phyloP scores from a whole-genome alignment of 2,888 invertebrate genomes.

The Eupithecia pulchellata region DNA sequence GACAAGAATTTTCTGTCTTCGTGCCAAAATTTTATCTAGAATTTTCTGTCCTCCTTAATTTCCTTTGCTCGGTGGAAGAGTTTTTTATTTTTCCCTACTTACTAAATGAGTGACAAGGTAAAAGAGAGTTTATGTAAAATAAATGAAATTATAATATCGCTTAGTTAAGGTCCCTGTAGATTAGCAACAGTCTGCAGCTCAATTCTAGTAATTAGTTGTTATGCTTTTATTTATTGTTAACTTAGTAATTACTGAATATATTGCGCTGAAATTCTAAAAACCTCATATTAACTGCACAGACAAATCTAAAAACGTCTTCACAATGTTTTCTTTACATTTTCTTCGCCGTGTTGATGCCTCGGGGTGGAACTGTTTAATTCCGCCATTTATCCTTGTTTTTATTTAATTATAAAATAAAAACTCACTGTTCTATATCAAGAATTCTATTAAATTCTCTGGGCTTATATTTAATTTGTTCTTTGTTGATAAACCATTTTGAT shows the following conservation, averaged over 20 bases:
- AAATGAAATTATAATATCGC: too few species aligned
- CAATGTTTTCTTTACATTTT: constrained; percentile 40
- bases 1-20: constrained; percentile 25
- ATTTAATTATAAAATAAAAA: not conserved
- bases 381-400: not conserved
- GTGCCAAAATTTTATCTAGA: constrained; percentile 32
- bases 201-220: too few species aligned
- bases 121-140: too few species aligned
- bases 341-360: constrained; percentile 21
- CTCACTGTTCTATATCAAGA: not conserved
- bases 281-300: too few species aligned
- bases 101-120: not conserved
- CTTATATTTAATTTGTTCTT: not conserved
- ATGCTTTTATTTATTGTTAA: too few species aligned
- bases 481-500: not conserved
- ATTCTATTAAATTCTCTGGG: not conserved
- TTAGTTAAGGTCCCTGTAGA: too few species aligned
- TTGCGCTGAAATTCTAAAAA: too few species aligned
- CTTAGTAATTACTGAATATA: not conserved
- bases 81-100: not conserved
- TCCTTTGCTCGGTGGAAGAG: not conserved
- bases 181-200: too few species aligned
- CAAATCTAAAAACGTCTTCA: not conserved
- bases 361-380: constrained; percentile 10
- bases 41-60: constrained; percentile 20